Percentiles rank a stretch among this genome's conserved stretches.
phyloP scores from a whole-genome alignment of 2,113 vertebrate species.

The Tinamus guttatus region DNA sequence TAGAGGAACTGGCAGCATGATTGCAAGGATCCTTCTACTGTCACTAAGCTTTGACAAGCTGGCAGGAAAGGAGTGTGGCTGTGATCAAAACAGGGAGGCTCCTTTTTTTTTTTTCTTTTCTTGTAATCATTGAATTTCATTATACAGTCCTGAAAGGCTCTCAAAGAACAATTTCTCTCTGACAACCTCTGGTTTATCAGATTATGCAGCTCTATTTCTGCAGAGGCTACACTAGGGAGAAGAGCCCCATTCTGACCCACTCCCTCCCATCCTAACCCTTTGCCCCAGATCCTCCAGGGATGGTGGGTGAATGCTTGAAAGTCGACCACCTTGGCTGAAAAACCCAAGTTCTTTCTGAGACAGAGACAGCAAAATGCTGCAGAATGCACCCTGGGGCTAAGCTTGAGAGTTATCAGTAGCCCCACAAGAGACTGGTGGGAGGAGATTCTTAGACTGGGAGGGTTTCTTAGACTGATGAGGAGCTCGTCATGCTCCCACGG shows the following conservation, averaged over 20 bases:
- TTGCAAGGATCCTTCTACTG: not conserved
- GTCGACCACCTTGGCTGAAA: not conserved
- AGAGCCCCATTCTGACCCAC: not conserved
- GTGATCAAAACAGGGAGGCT: constrained; percentile 6
- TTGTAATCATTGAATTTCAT: not conserved
- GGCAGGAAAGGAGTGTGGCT: not conserved
- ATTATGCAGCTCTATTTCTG: not conserved
- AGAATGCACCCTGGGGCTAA: not conserved
- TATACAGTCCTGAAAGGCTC: not conserved
- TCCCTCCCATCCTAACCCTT: not conserved
- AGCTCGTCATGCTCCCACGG: too few relatives aligned
- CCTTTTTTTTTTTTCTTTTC: not conserved
- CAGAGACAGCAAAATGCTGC: not conserved
- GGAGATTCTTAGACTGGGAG: too few relatives aligned
- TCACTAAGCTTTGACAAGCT: constrained; percentile 29
- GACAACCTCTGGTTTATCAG: not conserved
- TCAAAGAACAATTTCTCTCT: not conserved
- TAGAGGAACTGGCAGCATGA: constrained; percentile 12
- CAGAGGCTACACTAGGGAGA: not conserved
- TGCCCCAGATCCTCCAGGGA: not conserved
- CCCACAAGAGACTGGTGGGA: too few relatives aligned
- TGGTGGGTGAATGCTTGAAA: not conserved
- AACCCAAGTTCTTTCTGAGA: not conserved
- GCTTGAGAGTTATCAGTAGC: not conserved
- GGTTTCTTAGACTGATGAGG: too few relatives aligned